Conservation (phyloP, 2,797 vertebrate species). For the Micropoecilia bifurca region DNA sequence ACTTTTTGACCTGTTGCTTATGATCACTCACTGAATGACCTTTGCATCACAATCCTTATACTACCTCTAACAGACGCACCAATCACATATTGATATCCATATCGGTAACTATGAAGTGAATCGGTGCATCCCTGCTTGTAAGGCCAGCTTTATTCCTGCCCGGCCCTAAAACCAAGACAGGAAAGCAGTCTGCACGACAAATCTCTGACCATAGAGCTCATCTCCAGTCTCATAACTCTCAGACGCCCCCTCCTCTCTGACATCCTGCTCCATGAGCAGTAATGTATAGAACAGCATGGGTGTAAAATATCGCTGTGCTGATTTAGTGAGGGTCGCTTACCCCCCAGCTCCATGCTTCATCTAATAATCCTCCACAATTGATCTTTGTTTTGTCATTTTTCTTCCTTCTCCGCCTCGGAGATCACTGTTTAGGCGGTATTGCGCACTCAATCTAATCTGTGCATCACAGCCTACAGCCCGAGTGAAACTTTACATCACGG, state of each 20-base stretch:
- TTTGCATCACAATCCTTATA: not conserved
- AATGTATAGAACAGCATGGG: constrained; percentile 30
- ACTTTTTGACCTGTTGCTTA: not conserved
- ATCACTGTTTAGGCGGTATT: constrained; percentile 45
- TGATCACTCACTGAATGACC: not conserved
- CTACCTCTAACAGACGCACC: not conserved
- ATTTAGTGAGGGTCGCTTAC: constrained; percentile 24
- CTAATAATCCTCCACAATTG: constrained; percentile 53
- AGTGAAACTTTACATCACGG: constrained; percentile 21
- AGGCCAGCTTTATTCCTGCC: not conserved
- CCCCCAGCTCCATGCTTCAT: constrained; percentile 48
- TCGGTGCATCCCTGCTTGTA: not conserved
- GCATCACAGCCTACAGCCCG: constrained; percentile 44
- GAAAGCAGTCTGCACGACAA: constrained; percentile 12
- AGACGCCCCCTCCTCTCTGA: constrained; percentile 27
- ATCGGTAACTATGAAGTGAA: no score
- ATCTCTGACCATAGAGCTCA: constrained; percentile 9
- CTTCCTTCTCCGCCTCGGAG: constrained; percentile 30
- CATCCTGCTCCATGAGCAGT: constrained; percentile 31
- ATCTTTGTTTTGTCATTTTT: constrained; percentile 39
- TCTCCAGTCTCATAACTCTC: constrained; percentile 33
- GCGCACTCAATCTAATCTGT: constrained; percentile 54
- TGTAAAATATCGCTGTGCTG: constrained; percentile 35
- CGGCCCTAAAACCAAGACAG: constrained; percentile 26
- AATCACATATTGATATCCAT: no score